Evolutionary conservation across 2,797 vertebrate genomes (phyloP).

Genomic region (Pseudochirops cupreus): DNA sequence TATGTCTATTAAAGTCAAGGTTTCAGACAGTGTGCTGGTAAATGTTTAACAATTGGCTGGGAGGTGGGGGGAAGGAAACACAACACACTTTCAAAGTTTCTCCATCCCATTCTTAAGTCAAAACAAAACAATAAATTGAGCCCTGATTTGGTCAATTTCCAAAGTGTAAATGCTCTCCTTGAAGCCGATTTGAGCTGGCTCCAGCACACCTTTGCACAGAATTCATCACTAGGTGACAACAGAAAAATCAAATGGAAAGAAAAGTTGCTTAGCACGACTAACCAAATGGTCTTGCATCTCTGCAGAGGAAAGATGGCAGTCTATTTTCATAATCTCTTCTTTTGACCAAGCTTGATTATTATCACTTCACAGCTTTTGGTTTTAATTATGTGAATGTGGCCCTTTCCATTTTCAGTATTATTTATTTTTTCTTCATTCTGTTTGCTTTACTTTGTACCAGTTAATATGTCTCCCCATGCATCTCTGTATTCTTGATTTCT

Average conservation of each 20-base stretch:
- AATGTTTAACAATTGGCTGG: background rate
- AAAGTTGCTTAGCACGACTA: background rate
- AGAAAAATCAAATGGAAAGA: background rate
- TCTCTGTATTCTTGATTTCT: background rate
- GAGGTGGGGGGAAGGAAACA: too few species aligned
- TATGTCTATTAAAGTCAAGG: background rate
- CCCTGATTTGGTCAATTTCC: background rate
- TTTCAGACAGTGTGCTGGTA: background rate
- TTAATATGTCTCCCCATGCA: background rate
- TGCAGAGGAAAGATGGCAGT: background rate
- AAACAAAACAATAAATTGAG: background rate
- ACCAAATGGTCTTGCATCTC: background rate
- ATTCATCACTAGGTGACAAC: background rate
- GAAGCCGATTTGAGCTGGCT: background rate
- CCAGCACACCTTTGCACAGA: background rate
- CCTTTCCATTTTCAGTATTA: background rate
- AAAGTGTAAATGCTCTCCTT: background rate
- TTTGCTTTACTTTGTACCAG: background rate
- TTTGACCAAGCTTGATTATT: background rate
- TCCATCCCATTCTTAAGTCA: background rate
- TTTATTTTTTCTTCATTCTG: background rate
- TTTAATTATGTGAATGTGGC: background rate
- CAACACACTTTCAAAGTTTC: background rate
- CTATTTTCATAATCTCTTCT: background rate
- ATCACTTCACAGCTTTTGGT: background rate